Conservation (phyloP, 2,888 invertebrate species). For the Melieria omissa region DNA sequence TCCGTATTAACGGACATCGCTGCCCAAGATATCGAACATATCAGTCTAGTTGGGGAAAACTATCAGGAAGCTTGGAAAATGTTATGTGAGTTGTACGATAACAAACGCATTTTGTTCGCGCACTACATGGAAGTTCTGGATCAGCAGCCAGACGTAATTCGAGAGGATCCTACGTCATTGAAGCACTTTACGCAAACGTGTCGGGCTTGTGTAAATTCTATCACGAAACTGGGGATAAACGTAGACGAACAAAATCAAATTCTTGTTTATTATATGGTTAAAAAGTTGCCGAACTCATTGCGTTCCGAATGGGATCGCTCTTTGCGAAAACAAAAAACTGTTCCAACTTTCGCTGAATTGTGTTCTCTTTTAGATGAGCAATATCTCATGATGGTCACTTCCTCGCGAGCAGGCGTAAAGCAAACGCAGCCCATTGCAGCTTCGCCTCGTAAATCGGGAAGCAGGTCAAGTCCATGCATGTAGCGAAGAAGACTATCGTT, state of each 20-base stretch:
- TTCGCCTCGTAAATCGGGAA: not conserved
- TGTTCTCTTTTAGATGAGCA: not conserved
- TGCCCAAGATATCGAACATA: constrained; percentile 17
- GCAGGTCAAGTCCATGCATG: not conserved
- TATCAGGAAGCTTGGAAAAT: constrained; percentile 20
- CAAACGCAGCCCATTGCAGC: not conserved
- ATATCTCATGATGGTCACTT: no score
- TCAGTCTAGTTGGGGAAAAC: constrained; percentile 25
- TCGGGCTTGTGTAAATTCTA: constrained; percentile 11
- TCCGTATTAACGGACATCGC: constrained; percentile 6
- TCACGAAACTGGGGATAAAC: constrained; percentile 10
- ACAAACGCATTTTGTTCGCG: constrained; percentile 20
- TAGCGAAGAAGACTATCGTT: not conserved
- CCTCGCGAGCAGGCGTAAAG: not conserved
- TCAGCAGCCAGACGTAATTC: no score
- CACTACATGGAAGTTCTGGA: no score
- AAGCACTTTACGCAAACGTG: constrained; percentile 26
- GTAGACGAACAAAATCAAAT: constrained; percentile 2
- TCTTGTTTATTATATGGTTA: constrained; percentile 13
- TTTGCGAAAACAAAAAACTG: not conserved
- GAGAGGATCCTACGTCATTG: no score
- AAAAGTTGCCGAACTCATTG: constrained; percentile 1
- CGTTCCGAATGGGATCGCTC: constrained; percentile 15
- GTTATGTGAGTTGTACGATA: constrained; percentile 13
- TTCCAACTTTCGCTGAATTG: not conserved